A percentile compares a stretch with the other conserved stretches of the same genome.
phyloP scores from a whole-genome alignment of 92 coral and sea anemone genomes.

The Scolanthus callimorphus region DNA sequence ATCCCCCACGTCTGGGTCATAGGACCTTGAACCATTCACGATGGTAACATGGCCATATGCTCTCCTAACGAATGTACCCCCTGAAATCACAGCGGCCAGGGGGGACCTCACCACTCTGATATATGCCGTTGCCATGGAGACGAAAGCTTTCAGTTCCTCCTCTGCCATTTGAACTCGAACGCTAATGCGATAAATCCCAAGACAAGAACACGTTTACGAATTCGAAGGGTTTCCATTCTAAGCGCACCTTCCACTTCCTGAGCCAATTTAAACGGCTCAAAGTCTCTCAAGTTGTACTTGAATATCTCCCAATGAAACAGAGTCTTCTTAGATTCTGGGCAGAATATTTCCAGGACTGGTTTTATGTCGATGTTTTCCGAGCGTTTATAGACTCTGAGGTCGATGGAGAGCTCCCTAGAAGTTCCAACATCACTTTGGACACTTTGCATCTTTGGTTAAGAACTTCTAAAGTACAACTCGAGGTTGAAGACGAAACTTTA shows the following conservation, averaged over 20 bases:
- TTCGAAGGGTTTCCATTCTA: slow-evolving; percentile 11
- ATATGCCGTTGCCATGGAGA: slow-evolving; percentile 27
- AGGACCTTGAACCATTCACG: slow-evolving; percentile 35
- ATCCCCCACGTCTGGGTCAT: slow-evolving; percentile 39
- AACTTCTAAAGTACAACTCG: slow-evolving; percentile 42
- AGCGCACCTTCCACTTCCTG: background rate
- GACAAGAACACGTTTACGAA: slow-evolving; percentile 30
- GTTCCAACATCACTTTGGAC: slow-evolving; percentile 47
- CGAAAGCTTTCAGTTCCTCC: slow-evolving; percentile 7
- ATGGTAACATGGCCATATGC: slow-evolving; percentile 40
- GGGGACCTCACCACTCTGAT: slow-evolving; percentile 37
- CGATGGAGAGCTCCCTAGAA: no score
- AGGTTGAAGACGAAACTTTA: slow-evolving; percentile 33
- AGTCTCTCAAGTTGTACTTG: slow-evolving; percentile 6
- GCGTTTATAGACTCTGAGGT: slow-evolving; percentile 14
- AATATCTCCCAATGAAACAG: slow-evolving; percentile 45
- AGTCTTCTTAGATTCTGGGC: slow-evolving; percentile 59
- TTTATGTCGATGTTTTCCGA: slow-evolving; percentile 24
- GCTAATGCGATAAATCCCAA: slow-evolving; percentile 35
- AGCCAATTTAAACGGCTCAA: background rate
- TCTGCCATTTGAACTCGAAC: slow-evolving; percentile 35
- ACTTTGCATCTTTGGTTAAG: slow-evolving; percentile 41
- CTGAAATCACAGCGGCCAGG: slow-evolving; percentile 35
- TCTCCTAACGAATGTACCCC: slow-evolving; percentile 40
- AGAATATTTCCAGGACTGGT: slow-evolving; percentile 36